Base-by-base conservation (phyloP, 2,797 vertebrate genomes). In the Acanthiza pusilla region DNA sequence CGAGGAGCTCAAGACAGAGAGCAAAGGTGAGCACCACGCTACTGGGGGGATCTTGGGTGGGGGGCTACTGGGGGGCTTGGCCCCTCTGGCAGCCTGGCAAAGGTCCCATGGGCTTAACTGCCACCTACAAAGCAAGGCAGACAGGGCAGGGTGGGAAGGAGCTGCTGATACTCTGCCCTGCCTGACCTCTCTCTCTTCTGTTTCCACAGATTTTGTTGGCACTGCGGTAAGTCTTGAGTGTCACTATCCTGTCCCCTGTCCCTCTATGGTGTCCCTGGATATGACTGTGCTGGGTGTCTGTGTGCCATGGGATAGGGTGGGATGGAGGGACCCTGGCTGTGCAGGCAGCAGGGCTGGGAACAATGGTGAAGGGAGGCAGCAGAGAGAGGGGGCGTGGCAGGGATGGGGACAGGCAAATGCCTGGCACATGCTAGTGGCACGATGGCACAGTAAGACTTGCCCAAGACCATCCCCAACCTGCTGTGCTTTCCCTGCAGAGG, bases 1-100 rank as follows among this genome's bases (percentile, higher is more conserved):
- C 18, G 99, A 99, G 78, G 99, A 99, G 92, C 98, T 99, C 96
- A 98, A 99, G 97, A 98, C 98, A 94, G 99, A 99, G 93, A 99
- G 98, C 98, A 99, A 99, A 99, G 99, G 99, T 98, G 76, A 97
- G 96, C 4, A 1, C 70, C 0, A 0, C 0, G 6, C 57, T 34
- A 2, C 30, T 15, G 22, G 11, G 17, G 23, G 9, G 6, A 60
- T 67, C 8, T 42, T 3, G 10, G 29, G 34, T 34, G 79, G 85
- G 61, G 47, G 23, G 47, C 47, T 25, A 4, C 16, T 0, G 1
- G 5, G 53, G 38, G 4, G 2, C 18, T 62, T 16, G 3, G 38
- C 18, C 26, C 29, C 34, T 76, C 40, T 4, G 4, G 42, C 34
- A 87, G 47, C 51, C 57, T 51, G 45, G 53, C 17, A 48, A 76